Base-by-base conservation (phyloP, 1,140 invertebrate genomes). In the Macrosteles quadrilineatus region DNA sequence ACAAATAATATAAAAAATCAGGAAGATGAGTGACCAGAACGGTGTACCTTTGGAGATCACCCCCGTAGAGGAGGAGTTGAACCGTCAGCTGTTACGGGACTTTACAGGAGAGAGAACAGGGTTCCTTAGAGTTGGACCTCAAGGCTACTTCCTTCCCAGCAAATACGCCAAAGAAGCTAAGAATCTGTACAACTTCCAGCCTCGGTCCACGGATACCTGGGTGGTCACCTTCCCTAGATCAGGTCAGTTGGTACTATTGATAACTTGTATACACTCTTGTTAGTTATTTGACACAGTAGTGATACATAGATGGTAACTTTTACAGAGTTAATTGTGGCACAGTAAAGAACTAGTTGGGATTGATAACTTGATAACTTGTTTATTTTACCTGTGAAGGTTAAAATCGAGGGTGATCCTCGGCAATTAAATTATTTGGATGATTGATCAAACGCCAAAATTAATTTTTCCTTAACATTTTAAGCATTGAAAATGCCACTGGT, bases 141-240 rank as follows among this genome's bases (percentile, higher is more conserved):
- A 91, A 74, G 87, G 89, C 66, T 93, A 87, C 76, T 87, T 92
- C 62, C 86, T 91, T 50, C 90, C 90, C 0, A 77, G 83, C 67
- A 87, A 85, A 73, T 92, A 87, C 76, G 81, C 78, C 31, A 76
- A 84, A 32, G 85, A 90, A 73, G 88, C 88, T 0, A 76, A 84
- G 43, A 80, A 84, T 23, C 89, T 88, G 77, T 90, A 89, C 76
- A 88, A 91, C 75, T 91, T 93, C 23, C 53, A 71, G 59, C 66
- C 63, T 0, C 67, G 72, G 45, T 14, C 59, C 11, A 64, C 68
- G 72, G 92, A 94, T 76, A 84, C 88, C 0, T 93, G 90, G 83
- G 85, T 95, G 6, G 76, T 87, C 1, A 90, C 90, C 0, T 92
- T 90, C 80, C 91, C 92, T 1, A 84, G 92, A 81, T 93, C 91